Percentiles rank a stretch among this genome's conserved stretches.
Conservation (phyloP, 92 coral and sea anemone genomes). For the Epizoanthus illoricatus region DNA sequence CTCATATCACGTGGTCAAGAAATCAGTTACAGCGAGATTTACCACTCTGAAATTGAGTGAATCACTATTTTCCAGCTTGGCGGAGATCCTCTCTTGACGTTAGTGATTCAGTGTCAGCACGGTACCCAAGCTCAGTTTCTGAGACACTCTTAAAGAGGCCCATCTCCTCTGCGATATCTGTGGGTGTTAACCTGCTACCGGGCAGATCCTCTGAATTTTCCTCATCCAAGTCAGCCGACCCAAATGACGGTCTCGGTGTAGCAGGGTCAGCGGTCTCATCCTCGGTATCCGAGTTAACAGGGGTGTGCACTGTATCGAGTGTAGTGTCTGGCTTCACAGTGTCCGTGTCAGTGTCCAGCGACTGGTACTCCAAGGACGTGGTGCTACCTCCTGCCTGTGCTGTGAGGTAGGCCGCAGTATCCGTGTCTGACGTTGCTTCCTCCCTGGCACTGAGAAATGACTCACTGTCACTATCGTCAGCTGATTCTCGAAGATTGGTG, state of each 20-base stretch:
- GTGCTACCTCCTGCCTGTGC: slow-evolving; percentile 66
- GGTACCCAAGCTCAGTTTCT: slow-evolving; percentile 77
- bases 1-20: too few relatives aligned
- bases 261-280: slow-evolving; percentile 47
- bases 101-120: slow-evolving; percentile 73
- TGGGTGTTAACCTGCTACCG: background rate
- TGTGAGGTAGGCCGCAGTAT: slow-evolving; percentile 73
- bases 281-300: slow-evolving; percentile 80
- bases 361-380: slow-evolving; percentile 66
- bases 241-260: slow-evolving; percentile 37
- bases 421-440: slow-evolving; percentile 83
- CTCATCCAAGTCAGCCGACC: background rate
- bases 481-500: background rate
- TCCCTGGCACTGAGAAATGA: slow-evolving; percentile 89
- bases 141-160: slow-evolving; percentile 45
- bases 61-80: slow-evolving; percentile 6
- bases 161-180: slow-evolving; percentile 31
- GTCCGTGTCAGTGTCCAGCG: slow-evolving; percentile 45
- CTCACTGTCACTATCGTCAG: slow-evolving; percentile 75
- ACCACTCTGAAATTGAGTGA: too few relatives aligned
- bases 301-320: slow-evolving; percentile 58
- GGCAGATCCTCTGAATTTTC: slow-evolving; percentile 16
- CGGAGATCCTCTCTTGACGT: slow-evolving; percentile 62
- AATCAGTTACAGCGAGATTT: too few relatives aligned
- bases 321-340: slow-evolving; percentile 41